phyloP scores from a whole-genome alignment of 2,888 invertebrate genomes.

The Theretra japonica region DNA sequence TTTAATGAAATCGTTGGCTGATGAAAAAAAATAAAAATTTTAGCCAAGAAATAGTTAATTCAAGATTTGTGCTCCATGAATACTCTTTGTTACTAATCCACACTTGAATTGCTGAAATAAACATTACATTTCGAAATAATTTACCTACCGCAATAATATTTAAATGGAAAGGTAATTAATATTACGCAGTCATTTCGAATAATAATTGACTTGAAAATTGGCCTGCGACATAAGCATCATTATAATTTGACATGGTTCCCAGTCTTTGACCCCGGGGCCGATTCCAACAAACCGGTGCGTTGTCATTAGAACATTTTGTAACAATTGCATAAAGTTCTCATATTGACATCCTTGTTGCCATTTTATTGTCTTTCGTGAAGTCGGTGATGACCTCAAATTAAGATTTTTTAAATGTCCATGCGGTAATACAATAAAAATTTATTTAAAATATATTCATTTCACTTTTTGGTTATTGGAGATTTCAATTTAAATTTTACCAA shows the following conservation, averaged over 20 bases:
- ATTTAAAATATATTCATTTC: too few relatives aligned
- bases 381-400: background rate
- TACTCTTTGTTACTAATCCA: too few relatives aligned
- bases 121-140: background rate
- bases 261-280: slow-evolving; percentile 20
- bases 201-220: background rate
- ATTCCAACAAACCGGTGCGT: slow-evolving; percentile 9
- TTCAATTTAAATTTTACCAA: too few relatives aligned
- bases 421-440: too few relatives aligned
- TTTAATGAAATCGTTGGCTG: too few relatives aligned
- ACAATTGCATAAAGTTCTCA: slow-evolving; percentile 5
- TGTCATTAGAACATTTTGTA: slow-evolving; percentile 1
- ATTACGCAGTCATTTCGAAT: background rate
- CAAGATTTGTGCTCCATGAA: too few relatives aligned
- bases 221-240: slow-evolving; percentile 8
- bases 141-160: too few relatives aligned
- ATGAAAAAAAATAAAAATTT: too few relatives aligned
- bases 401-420: background rate
- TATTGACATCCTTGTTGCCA: background rate
- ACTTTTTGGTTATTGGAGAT: too few relatives aligned
- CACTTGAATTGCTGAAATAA: background rate
- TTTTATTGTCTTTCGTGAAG: slow-evolving; percentile 2
- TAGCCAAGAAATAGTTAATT: too few relatives aligned
- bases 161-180: background rate
- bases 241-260: slow-evolving; percentile 24